Base-by-base conservation (phyloP, 2,888 invertebrate genomes). In the Papilio demoleus region DNA sequence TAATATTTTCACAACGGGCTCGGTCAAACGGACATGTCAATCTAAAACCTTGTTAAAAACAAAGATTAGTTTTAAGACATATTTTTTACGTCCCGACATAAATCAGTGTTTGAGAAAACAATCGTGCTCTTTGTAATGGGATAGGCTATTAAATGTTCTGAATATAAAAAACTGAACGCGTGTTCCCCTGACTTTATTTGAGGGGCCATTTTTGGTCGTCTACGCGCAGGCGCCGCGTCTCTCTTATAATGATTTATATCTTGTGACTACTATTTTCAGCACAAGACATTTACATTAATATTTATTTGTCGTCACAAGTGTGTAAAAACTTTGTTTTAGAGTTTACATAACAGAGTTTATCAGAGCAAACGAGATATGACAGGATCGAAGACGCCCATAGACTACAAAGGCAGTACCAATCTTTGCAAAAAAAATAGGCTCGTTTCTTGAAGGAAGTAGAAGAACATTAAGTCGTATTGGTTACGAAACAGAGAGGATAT, bases 41-140 rank as follows among this genome's bases (percentile, higher is more conserved):
- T 76, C 76, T 72, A 67, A 74, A 72, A 42, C 66, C 65, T 70
- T 71, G 72, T 74, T 70, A 71, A 72, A 73, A 74, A 73, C 38
- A 36, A 70, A 70, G 75, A 76, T 77, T 76, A 76, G 73, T 73
- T 76, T 74, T 74, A 74, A 74, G 73, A 72, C 68, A 74, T 74
- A 75, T 75, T 75, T 75, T 75, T 83, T 82, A 80, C 82, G 79
- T 77, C 75, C 75, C 70, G 63, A 77, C 79, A 81, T 92, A 92
- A 91, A 92, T 92, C 88, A 90, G 79, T 71, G 86, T 82, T 87
- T 88, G 87, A 81, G 85, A 88, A 90, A 90, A 92, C 92, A 92
- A 87, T 85, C 65, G 85, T 85, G 82, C 82, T 87, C 91, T 92
- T 92, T 92, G 92, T 92, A 91, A 92, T 87, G 81, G 83, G 86